Percentiles rank a stretch among this genome's conserved stretches.
phyloP scores from a whole-genome alignment of 1,140 invertebrate species.

The Orius insidiosus region DNA sequence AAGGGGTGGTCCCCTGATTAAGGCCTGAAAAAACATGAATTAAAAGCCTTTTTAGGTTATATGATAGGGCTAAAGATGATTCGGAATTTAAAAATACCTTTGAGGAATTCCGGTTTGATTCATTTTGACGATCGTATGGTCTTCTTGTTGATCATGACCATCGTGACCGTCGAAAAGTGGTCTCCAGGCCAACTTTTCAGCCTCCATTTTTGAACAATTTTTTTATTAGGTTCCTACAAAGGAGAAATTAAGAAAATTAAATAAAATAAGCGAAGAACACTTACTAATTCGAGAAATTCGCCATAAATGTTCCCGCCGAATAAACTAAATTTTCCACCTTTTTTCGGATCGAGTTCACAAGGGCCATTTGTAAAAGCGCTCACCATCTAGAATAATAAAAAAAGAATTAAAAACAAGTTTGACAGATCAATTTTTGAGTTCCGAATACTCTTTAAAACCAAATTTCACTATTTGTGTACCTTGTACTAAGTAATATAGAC shows the following conservation, averaged over 20 bases:
- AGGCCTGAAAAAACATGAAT: too few species aligned
- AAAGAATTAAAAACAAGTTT: too few species aligned
- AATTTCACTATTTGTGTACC: too few species aligned
- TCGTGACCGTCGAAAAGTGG: constrained; percentile 77
- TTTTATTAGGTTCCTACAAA: constrained; percentile 47
- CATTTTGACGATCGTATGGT: constrained; percentile 64
- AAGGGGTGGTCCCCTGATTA: too few species aligned
- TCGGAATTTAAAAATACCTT: constrained; percentile 30
- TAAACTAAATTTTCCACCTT: constrained; percentile 74
- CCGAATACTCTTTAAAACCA: too few species aligned
- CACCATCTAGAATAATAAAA: constrained; percentile 48
- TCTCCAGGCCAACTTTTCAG: constrained; percentile 85
- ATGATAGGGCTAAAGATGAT: too few species aligned
- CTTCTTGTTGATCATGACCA: constrained; percentile 68
- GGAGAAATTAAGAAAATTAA: not conserved
- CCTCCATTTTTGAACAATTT: constrained; percentile 86
- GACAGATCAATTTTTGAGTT: too few species aligned
- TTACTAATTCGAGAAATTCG: constrained; percentile 64
- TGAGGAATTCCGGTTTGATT: constrained; percentile 64
- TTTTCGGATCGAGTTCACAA: constrained; percentile 57
- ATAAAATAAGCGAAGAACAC: constrained; percentile 18
- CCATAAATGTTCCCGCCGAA: constrained; percentile 86
- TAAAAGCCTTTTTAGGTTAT: too few species aligned
- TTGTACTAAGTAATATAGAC: too few species aligned
- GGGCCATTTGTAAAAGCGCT: constrained; percentile 71